Evolutionary conservation across 37 sponge, comb jelly and placozoan genomes (phyloP).

Genomic region (Trichoplax adhaerens): DNA sequence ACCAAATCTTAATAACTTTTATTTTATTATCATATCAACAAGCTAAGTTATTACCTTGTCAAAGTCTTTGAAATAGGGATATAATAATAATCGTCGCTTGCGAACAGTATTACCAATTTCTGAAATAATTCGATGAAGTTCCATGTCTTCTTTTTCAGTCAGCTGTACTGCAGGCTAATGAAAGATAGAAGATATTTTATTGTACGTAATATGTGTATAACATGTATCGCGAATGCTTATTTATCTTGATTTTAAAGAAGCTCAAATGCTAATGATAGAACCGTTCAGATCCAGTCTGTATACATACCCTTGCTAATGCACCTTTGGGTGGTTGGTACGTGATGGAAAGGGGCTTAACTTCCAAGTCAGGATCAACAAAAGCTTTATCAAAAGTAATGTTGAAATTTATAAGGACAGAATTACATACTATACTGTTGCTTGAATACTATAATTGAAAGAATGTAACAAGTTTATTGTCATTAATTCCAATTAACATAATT

Average conservation of each 20-base stretch:
- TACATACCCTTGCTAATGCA: constrained; percentile 37
- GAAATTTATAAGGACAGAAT: neutral
- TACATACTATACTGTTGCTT: neutral
- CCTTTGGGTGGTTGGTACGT: constrained; percentile 58
- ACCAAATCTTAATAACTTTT: too few relatives aligned
- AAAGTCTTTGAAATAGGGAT: constrained; percentile 75
- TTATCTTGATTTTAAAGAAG: too few relatives aligned
- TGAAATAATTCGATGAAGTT: constrained; percentile 32
- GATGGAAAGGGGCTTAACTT: constrained; percentile 52
- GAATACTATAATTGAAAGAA: too few relatives aligned
- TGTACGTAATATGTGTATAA: too few relatives aligned
- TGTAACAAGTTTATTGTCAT: neutral
- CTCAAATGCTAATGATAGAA: too few relatives aligned
- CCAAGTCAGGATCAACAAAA: constrained; percentile 65
- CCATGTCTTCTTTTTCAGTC: constrained; percentile 28
- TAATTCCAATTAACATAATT: neutral
- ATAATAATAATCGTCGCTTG: constrained; percentile 36
- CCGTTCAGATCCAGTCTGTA: neutral
- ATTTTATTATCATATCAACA: too few relatives aligned
- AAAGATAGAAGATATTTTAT: too few relatives aligned
- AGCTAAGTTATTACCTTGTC: constrained; percentile 29
- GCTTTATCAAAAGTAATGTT: constrained; percentile 6
- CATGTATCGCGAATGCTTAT: too few relatives aligned
- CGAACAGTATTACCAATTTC: constrained; percentile 33
- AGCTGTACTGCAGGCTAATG: neutral